A percentile compares a stretch with the other conserved stretches of the same genome.
Conservation (phyloP, 2,797 vertebrate species). For the Coendou prehensilis region DNA sequence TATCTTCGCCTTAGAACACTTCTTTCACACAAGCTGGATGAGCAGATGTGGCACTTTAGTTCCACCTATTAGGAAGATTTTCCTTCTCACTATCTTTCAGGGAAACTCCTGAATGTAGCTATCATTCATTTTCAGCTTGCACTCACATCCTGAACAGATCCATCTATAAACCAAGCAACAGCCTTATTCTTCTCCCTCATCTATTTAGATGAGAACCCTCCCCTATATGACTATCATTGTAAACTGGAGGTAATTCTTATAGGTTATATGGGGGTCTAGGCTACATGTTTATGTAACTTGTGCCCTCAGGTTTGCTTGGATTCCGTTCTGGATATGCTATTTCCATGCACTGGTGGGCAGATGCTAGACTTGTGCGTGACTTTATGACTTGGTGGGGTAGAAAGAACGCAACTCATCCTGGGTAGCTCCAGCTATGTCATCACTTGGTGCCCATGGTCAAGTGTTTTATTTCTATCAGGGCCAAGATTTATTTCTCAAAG, state of each 20-base stretch:
- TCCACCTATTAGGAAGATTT: constrained; percentile 42
- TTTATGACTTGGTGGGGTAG: constrained; percentile 10
- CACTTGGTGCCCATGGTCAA: neutral
- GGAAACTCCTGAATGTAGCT: neutral
- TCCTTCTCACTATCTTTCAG: constrained; percentile 12
- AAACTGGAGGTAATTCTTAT: neutral
- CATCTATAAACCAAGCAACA: constrained; percentile 46
- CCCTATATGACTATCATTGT: neutral
- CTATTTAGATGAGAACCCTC: neutral
- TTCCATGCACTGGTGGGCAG: neutral
- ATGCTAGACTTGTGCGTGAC: neutral
- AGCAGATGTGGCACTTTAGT: neutral
- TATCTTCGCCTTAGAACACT: neutral
- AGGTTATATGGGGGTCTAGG: neutral
- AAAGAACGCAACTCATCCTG: constrained; percentile 5
- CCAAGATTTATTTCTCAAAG: constrained; percentile 1
- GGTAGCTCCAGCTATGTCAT: neutral
- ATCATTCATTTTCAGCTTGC: constrained; percentile 43
- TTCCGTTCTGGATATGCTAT: neutral
- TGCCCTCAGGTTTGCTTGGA: neutral
- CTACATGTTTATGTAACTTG: neutral
- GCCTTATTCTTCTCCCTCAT: constrained; percentile 15
- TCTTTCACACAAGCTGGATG: neutral
- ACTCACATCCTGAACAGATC: neutral
- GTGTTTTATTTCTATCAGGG: neutral